Conservation (phyloP, 1,140 invertebrate species). For the Drosophila sp. region DNA sequence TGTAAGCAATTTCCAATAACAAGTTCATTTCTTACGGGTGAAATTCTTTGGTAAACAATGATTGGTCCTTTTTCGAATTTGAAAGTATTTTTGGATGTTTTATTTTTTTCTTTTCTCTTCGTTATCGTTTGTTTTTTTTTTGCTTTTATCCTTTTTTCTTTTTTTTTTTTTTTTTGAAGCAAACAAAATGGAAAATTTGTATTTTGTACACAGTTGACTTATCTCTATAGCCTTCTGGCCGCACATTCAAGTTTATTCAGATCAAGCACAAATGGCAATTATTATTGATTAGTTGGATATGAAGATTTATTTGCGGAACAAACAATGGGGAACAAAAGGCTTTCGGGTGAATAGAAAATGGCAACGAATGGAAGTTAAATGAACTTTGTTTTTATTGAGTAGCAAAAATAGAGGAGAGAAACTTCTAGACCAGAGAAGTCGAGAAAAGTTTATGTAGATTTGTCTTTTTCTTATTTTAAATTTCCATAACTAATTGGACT, state of each 20-base stretch:
- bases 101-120: slow-evolving; percentile 36
- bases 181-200: slow-evolving; percentile 6
- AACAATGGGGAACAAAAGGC: slow-evolving; percentile 14
- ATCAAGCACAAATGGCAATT: slow-evolving; percentile 45
- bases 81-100: slow-evolving; percentile 28
- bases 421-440: background rate
- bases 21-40: slow-evolving; percentile 43
- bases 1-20: slow-evolving; percentile 33
- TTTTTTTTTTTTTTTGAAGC: slow-evolving; percentile 17
- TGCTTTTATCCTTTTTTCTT: slow-evolving; percentile 27
- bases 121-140: slow-evolving; percentile 22
- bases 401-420: background rate
- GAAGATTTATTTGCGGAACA: slow-evolving; percentile 44
- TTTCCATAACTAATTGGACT: slow-evolving; percentile 4
- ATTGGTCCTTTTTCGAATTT: slow-evolving; percentile 6
- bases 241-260: slow-evolving; percentile 18
- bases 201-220: slow-evolving; percentile 51
- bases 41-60: slow-evolving; percentile 43
- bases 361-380: slow-evolving; percentile 9
- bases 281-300: slow-evolving; percentile 54
- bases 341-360: slow-evolving; percentile 22
- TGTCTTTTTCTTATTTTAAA: background rate
- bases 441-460: background rate
- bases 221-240: slow-evolving; percentile 10
- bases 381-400: slow-evolving; percentile 3